Evolutionary conservation across 2,113 vertebrate genomes (phyloP).

Genomic region (Sinosuthora webbiana): DNA sequence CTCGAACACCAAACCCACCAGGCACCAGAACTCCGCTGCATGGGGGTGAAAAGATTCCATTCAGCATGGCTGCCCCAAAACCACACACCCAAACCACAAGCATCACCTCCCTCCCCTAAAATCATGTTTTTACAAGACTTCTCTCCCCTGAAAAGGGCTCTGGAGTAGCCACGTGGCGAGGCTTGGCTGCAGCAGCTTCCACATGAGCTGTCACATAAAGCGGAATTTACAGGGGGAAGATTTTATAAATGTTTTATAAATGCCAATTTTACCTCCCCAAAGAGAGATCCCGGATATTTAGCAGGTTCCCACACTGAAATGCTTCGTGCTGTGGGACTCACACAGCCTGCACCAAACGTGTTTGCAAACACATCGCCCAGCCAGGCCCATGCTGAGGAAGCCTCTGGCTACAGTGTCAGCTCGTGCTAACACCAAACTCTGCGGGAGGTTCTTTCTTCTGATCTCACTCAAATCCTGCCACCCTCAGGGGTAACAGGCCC

Average conservation of each 20-base stretch:
- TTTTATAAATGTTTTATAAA: background rate
- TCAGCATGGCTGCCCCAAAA: background rate
- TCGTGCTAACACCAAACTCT: background rate
- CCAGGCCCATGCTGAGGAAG: background rate
- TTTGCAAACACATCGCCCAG: background rate
- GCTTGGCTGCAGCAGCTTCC: background rate
- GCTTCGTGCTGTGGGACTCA: background rate
- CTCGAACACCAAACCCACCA: constrained; percentile 93
- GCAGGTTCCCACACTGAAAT: background rate
- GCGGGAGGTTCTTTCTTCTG: background rate
- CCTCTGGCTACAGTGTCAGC: background rate
- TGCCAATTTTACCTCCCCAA: background rate
- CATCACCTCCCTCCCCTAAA: background rate
- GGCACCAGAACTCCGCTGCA: constrained; percentile 91
- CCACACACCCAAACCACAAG: rapidly evolving
- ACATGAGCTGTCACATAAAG: background rate
- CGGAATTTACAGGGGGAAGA: background rate
- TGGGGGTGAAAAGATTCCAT: background rate
- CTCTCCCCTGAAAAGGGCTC: background rate
- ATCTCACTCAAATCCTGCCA: background rate
- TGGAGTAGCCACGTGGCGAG: background rate
- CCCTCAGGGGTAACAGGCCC: background rate
- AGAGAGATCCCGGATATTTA: background rate
- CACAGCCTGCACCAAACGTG: background rate
- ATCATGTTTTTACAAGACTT: background rate